phyloP scores from a whole-genome alignment of 2,113 vertebrate genomes.

The Ceuthmochares aereus region DNA sequence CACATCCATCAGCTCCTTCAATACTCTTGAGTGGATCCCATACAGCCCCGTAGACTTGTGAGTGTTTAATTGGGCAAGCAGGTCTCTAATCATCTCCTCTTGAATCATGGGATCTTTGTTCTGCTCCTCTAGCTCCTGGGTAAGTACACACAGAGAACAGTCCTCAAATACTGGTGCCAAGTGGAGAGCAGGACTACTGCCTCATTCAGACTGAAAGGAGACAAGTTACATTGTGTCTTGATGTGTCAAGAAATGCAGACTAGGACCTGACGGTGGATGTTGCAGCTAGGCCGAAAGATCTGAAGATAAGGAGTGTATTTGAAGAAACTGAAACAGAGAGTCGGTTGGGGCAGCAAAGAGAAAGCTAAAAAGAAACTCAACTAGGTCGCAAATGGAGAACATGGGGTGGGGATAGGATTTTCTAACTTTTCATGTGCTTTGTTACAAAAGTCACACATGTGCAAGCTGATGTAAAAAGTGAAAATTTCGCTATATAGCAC shows the following conservation, averaged over 20 bases:
- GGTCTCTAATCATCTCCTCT: no score
- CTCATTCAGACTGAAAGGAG: background rate
- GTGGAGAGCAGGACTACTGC: background rate
- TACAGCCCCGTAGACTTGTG: no score
- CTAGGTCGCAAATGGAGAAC: background rate
- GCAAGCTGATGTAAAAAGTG: background rate
- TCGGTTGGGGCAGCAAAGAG: slow-evolving; percentile 4
- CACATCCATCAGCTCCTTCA: no score
- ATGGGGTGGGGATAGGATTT: background rate
- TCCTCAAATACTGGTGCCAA: background rate
- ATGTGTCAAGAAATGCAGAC: slow-evolving; percentile 30
- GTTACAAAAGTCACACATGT: background rate
- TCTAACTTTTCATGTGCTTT: background rate
- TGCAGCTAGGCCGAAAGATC: background rate
- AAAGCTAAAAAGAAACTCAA: background rate
- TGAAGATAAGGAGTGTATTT: slow-evolving; percentile 12
- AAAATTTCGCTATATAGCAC: background rate
- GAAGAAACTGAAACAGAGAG: slow-evolving; percentile 29
- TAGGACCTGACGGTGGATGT: background rate
- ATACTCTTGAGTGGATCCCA: no score
- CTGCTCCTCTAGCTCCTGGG: no score
- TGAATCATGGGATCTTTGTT: no score
- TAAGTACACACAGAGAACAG: no score
- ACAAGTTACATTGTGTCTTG: background rate
- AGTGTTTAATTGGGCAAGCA: no score